Conservation (phyloP, 2,113 vertebrate genomes). For the Spea multiplicata region DNA sequence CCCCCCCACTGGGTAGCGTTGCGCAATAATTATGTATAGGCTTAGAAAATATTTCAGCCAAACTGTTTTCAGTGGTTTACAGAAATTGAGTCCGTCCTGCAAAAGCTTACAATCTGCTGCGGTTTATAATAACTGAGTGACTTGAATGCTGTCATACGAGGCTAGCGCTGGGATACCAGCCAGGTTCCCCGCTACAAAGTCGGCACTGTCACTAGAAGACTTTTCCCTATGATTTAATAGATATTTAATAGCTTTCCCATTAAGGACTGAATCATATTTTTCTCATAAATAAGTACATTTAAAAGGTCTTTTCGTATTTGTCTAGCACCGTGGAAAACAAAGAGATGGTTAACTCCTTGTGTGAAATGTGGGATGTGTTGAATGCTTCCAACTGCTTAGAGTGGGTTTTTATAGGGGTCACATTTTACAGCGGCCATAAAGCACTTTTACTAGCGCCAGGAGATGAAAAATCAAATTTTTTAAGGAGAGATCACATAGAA, state of each 20-base stretch:
- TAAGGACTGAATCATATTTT: constrained; percentile 34
- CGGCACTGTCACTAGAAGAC: constrained; percentile 31
- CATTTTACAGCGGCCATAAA: no score
- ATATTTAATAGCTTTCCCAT: constrained; percentile 44
- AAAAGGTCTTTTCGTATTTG: constrained; percentile 39
- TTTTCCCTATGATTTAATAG: constrained; percentile 41
- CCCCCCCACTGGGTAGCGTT: background rate
- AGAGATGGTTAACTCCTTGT: background rate
- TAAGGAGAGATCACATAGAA: no score
- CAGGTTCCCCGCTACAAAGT: constrained; percentile 35
- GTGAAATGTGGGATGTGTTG: background rate
- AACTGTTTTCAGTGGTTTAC: constrained; percentile 6
- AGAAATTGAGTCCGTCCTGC: background rate
- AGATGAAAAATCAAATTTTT: no score
- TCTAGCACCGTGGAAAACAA: constrained; percentile 6
- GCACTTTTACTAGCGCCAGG: no score
- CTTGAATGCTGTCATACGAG: constrained; percentile 3
- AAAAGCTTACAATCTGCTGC: background rate
- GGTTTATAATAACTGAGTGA: constrained; percentile 10
- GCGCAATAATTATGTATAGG: background rate
- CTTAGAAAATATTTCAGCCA: background rate
- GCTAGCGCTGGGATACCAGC: constrained; percentile 32
- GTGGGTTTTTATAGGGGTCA: no score
- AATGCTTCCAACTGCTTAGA: no score
- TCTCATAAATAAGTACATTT: constrained; percentile 44